Percentiles rank a stretch among this genome's conserved stretches.
phyloP scores from a whole-genome alignment of 2,888 invertebrate genomes.

The Octonoba sinensis region DNA sequence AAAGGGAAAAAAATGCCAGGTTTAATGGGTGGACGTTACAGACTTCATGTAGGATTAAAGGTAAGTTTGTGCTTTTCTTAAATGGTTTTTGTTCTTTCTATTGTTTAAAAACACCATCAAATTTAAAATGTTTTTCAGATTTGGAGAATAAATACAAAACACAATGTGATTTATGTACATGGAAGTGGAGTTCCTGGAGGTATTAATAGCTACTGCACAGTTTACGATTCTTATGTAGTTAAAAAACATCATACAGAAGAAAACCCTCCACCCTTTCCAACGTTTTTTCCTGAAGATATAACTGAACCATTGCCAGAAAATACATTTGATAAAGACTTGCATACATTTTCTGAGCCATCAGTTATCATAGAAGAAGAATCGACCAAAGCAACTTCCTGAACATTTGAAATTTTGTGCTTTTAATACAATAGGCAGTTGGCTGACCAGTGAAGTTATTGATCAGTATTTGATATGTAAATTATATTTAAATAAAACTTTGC shows the following conservation, averaged over 20 bases:
- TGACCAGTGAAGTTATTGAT: no score
- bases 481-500: no score
- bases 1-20: slow-evolving; percentile 97
- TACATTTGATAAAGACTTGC: slow-evolving; percentile 82
- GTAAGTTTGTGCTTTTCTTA: slow-evolving; percentile 71
- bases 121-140: slow-evolving; percentile 76
- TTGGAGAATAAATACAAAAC: slow-evolving; percentile 91
- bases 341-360: slow-evolving; percentile 80
- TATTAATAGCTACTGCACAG: slow-evolving; percentile 82
- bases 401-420: background rate
- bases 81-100: background rate
- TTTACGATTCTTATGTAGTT: slow-evolving; percentile 85
- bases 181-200: slow-evolving; percentile 87
- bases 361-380: slow-evolving; percentile 76
- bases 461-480: no score
- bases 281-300: slow-evolving; percentile 77
- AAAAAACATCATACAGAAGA: slow-evolving; percentile 71
- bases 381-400: background rate
- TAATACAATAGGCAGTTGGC: no score
- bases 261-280: slow-evolving; percentile 83
- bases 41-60: slow-evolving; percentile 74
- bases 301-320: slow-evolving; percentile 79
- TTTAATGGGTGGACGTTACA: slow-evolving; percentile 87
- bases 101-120: background rate
- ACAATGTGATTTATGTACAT: slow-evolving; percentile 90